Evolutionary conservation across 2,797 vertebrate species (phyloP), one percentile per base, ranked within the genome.

Genomic region (Periophthalmus magnuspinnatus): DNA sequence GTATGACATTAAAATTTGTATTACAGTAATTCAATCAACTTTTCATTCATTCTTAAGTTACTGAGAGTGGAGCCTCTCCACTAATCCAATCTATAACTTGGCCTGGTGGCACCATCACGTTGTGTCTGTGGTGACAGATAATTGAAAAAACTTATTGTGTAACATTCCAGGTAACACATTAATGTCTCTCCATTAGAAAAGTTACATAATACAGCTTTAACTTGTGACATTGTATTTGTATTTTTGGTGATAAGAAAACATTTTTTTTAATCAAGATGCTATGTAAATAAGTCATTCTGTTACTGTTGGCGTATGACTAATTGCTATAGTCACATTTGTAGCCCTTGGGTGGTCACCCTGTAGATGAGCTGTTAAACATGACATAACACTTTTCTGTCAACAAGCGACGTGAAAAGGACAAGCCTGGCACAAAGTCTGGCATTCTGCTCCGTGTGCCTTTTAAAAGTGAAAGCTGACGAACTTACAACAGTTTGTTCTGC

Each of bases 391-490:
- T 36, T 9, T n/a, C 58, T 60, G 58, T 36, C 58, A 34, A 33
- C 24, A 33, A 17, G 6, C 36, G 4, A n/a, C 2, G 19, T 21
- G 32, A 36, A 17, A n/a, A 61, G 34, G 34, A 34, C 59, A 62
- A 36, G 34, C 33, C 33, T n/a, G 4, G 17, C 19, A 36, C 56
- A 58, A 28, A 19, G 32, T 60, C 58, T 58, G 24, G 17, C 56
- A 59, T 14, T 34, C 1, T 36, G 33, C 33, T 5, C 32, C 3
- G 17, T 36, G 17, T 10, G 55, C 8, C n/a, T 41, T 62, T 61
- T 62, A 62, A 62, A 5, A 62, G n/a, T 3, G n/a, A 62, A 62
- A 62, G 16, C 33, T 38, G 59, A 41, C 59, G 41, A 41, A 14
- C n/a, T 5, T 52, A 3, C n/a, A 8, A 9, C 19, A 55, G 1